Evolutionary conservation across 1,140 invertebrate species (phyloP).

Genomic region (Anastrepha obliqua): DNA sequence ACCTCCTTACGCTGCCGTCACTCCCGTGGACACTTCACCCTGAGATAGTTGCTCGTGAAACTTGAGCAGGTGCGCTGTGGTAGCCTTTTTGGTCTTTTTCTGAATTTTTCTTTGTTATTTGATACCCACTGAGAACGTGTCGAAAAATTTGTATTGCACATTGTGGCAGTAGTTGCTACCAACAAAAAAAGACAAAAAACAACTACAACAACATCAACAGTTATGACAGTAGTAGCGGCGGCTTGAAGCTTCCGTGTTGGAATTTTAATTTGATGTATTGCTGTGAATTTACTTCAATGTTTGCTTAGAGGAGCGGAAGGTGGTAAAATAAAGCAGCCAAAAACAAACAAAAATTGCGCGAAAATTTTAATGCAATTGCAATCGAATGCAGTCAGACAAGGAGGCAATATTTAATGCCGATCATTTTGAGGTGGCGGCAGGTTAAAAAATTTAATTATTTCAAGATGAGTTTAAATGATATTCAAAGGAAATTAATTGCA

Average conservation of each 20-base stretch:
- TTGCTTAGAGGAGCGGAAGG: background rate
- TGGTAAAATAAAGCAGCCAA: background rate
- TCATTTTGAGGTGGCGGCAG: background rate
- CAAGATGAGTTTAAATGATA: background rate
- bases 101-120: background rate
- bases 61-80: background rate
- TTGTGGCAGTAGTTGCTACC: background rate
- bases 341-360: background rate
- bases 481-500: background rate
- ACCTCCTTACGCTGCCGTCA: background rate
- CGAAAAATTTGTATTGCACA: background rate
- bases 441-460: slow-evolving; percentile 23
- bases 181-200: background rate
- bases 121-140: slow-evolving; percentile 33
- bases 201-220: background rate
- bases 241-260: slow-evolving; percentile 45
- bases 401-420: background rate
- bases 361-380: background rate
- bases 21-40: background rate
- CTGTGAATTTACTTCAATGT: background rate
- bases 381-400: background rate
- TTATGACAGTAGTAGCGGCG: background rate
- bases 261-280: slow-evolving; percentile 50
- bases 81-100: background rate
- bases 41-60: background rate